phyloP scores from a whole-genome alignment of 2,113 vertebrate genomes.

The Hucho hucho region DNA sequence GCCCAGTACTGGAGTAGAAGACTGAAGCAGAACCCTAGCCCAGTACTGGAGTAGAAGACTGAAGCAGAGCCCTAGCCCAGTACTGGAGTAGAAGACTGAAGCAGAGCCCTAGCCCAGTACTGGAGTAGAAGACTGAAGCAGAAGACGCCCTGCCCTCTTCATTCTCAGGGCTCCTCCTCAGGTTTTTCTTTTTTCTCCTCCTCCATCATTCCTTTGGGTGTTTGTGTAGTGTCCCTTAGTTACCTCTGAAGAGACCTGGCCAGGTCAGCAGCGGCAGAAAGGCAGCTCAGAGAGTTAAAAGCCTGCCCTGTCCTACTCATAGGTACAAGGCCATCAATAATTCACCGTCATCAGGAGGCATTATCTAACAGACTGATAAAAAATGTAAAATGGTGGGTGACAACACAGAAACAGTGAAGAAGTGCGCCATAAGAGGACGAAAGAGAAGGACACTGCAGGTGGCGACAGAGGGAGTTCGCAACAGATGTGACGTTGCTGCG shows the following conservation, averaged over 20 bases:
- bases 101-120: slow-evolving; percentile 18
- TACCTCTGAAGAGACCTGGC: slow-evolving; percentile 66
- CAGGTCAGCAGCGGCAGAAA: slow-evolving; percentile 23
- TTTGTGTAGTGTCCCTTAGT: slow-evolving; percentile 74
- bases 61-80: no score
- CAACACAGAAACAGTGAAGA: slow-evolving; percentile 62
- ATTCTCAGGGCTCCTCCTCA: slow-evolving; percentile 59
- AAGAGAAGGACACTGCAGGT: slow-evolving; percentile 61
- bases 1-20: no score
- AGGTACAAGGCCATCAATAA: slow-evolving; percentile 75
- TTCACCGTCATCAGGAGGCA: slow-evolving; percentile 72
- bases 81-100: no score
- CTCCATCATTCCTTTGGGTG: slow-evolving; percentile 73
- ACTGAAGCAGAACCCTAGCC: no score
- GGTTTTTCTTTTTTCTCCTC: slow-evolving; percentile 12
- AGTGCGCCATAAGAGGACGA: slow-evolving; percentile 56
- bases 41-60: no score
- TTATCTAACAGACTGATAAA: slow-evolving; percentile 75
- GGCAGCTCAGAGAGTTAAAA: slow-evolving; percentile 70
- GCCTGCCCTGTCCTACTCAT: slow-evolving; percentile 67
- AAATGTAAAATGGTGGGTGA: slow-evolving; percentile 68
- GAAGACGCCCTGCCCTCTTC: slow-evolving; percentile 42
- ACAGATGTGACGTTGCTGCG: slow-evolving; percentile 25
- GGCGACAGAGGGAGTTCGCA: slow-evolving; percentile 27
- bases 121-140: slow-evolving; percentile 41